Percentiles rank a stretch among this genome's conserved stretches.
Conservation (phyloP, 2,113 vertebrate species). For the Uria aalge region DNA sequence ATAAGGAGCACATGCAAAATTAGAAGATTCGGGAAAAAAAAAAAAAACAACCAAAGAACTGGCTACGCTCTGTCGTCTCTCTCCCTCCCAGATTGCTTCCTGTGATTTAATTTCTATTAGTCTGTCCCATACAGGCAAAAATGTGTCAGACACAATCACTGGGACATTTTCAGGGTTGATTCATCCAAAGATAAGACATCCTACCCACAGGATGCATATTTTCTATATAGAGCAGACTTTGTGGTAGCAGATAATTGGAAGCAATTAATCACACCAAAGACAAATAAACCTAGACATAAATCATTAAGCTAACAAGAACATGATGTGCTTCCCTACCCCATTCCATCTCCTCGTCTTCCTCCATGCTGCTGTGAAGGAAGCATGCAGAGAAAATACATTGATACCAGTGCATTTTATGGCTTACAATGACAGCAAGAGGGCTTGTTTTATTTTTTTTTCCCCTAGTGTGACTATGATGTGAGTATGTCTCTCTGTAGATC, state of each 20-base stretch:
- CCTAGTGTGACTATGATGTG: neutral
- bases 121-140: neutral
- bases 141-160: neutral
- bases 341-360: neutral
- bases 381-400: neutral
- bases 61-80: rapidly evolving
- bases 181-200: neutral
- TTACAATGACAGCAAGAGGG: neutral
- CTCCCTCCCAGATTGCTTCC: neutral
- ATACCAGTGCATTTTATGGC: neutral
- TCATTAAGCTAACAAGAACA: constrained; percentile 9
- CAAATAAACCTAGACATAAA: constrained; percentile 20
- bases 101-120: neutral
- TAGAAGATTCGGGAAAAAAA: neutral
- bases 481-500: neutral
- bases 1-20: neutral
- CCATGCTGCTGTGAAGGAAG: neutral
- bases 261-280: constrained; percentile 26
- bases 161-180: neutral
- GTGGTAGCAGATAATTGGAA: neutral
- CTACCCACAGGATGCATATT: neutral
- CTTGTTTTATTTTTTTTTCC: neutral
- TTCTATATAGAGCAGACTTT: neutral
- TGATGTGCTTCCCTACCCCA: neutral
- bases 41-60: neutral